Evolutionary conservation across 2,888 invertebrate genomes (phyloP).

Genomic region (Eustalomyia histrio): DNA sequence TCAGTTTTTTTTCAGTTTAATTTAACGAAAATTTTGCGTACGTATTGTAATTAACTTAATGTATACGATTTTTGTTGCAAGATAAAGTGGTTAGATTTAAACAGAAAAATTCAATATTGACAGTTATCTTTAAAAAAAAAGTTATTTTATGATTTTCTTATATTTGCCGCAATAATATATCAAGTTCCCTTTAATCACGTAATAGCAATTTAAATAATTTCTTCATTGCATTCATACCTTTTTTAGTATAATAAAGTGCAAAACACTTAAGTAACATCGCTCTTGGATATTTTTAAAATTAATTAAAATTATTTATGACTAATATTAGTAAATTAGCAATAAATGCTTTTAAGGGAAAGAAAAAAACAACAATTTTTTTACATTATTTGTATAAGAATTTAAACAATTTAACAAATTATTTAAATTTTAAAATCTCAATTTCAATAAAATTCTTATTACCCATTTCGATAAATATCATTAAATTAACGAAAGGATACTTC

Average conservation of each 20-base stretch:
- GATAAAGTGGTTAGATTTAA: not conserved
- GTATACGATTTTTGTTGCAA: not conserved
- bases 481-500: too few relatives aligned
- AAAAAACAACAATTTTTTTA: too few relatives aligned
- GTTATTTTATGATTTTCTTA: not conserved
- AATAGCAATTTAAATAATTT: constrained; percentile 46
- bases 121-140: not conserved
- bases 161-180: constrained; percentile 6
- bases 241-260: constrained; percentile 17
- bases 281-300: constrained; percentile 17
- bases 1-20: not conserved
- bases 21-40: constrained; percentile 22
- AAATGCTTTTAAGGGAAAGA: constrained; percentile 31
- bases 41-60: constrained; percentile 30
- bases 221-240: constrained; percentile 14
- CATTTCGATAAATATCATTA: too few relatives aligned
- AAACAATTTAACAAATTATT: too few relatives aligned
- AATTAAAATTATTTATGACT: constrained; percentile 55
- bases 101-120: not conserved
- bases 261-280: not conserved
- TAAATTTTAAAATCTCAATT: too few relatives aligned
- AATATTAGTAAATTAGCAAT: constrained; percentile 56
- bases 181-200: constrained; percentile 42
- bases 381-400: too few relatives aligned
- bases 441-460: too few relatives aligned